Conservation (phyloP, 2,113 vertebrate species). For the Corythornis vintsioides region DNA sequence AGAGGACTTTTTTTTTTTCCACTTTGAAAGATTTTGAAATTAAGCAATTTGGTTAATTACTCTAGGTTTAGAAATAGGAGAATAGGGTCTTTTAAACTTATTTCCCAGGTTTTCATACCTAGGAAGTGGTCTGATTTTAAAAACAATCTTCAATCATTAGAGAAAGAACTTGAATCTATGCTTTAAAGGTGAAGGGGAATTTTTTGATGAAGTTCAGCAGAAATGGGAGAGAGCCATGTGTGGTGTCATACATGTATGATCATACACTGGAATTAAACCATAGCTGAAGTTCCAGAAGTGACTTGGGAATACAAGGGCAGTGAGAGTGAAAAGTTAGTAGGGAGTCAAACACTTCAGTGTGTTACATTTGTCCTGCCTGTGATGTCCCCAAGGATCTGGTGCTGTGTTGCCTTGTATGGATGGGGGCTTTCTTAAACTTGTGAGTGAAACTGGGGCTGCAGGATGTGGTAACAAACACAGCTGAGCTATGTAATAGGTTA, state of each 20-base stretch:
- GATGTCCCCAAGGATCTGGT: not conserved
- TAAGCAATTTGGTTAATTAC: not conserved
- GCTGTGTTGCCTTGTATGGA: not conserved
- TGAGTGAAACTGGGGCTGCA: not conserved
- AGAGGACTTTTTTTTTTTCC: not conserved
- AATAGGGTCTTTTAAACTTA: not conserved
- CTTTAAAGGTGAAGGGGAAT: slow-evolving; percentile 13
- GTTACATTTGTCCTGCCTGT: not conserved
- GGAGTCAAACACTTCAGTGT: not conserved
- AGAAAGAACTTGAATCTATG: not conserved
- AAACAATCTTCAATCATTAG: not conserved
- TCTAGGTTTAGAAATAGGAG: not conserved
- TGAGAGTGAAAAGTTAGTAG: not conserved
- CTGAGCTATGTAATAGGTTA: not conserved
- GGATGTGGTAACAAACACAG: not conserved
- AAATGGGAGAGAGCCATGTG: not conserved
- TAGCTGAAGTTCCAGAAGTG: not conserved
- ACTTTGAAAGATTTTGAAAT: not conserved
- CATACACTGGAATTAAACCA: not conserved
- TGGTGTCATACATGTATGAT: not conserved
- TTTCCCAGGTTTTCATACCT: not conserved
- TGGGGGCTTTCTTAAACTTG: not conserved
- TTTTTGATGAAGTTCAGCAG: slow-evolving; percentile 7
- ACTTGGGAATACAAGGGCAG: not conserved
- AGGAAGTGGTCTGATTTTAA: not conserved